Evolutionary conservation across 2,888 invertebrate genomes (phyloP).

Genomic region (Nudaria mundana): DNA sequence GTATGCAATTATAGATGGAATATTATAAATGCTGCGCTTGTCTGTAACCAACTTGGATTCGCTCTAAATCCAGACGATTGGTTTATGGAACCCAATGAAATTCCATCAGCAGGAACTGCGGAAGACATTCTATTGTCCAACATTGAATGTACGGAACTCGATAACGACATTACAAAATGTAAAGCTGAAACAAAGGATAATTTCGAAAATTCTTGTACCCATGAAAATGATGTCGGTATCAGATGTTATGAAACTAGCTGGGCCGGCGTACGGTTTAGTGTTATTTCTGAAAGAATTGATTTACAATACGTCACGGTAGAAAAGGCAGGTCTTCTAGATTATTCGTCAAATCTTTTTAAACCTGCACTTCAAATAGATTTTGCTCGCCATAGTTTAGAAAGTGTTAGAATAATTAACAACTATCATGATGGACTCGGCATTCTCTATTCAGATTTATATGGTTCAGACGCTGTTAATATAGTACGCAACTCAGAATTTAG

Average conservation of each 20-base stretch:
- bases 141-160: constrained; percentile 94
- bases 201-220: constrained; percentile 94
- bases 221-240: constrained; percentile 93
- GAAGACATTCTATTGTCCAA: constrained; percentile 91
- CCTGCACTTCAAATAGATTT: constrained; percentile 95
- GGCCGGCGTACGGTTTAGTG: constrained; percentile 96
- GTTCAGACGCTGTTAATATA: constrained; percentile 89
- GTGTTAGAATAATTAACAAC: constrained; percentile 90
- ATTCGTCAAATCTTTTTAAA: constrained; percentile 91
- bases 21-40: constrained; percentile 93
- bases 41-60: constrained; percentile 96
- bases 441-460: constrained; percentile 96
- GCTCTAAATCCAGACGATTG: constrained; percentile 96
- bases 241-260: constrained; percentile 95
- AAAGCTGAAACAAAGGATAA: constrained; percentile 87
- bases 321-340: constrained; percentile 96
- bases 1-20: constrained; percentile 99
- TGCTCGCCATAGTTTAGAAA: constrained; percentile 90
- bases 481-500: constrained; percentile 92
- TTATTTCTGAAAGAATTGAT: constrained; percentile 92
- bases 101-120: constrained; percentile 88
- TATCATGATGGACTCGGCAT: constrained; percentile 96
- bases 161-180: constrained; percentile 94
- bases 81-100: constrained; percentile 90
- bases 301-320: constrained; percentile 94